Percentiles rank a stretch among this genome's conserved stretches.
phyloP scores from a whole-genome alignment of 2,797 vertebrate genomes.

The Zenarchopterus dispar region DNA sequence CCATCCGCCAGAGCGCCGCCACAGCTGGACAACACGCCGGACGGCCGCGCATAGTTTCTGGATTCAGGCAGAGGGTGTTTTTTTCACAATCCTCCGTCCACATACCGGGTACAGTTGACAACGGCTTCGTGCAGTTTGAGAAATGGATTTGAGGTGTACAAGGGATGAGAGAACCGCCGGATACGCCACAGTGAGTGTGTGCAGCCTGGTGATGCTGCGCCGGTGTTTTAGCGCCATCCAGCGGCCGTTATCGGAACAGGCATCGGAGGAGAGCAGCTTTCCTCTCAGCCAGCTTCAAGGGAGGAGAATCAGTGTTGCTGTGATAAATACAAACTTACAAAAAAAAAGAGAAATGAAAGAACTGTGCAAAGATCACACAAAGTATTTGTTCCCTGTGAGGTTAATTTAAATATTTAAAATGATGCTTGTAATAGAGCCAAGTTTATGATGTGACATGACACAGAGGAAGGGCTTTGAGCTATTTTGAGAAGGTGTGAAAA shows the following conservation, averaged over 20 bases:
- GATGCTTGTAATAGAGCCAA: neutral
- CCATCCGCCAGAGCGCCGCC: slow-evolving; percentile 42
- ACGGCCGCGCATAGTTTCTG: slow-evolving; percentile 52
- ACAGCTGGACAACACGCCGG: slow-evolving; percentile 37
- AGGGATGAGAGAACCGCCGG: slow-evolving; percentile 43
- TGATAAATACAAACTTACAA: neutral
- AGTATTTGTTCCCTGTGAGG: neutral
- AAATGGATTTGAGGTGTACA: slow-evolving; percentile 59
- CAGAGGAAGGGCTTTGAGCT: neutral
- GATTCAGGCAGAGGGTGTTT: slow-evolving; percentile 10
- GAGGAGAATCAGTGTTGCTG: neutral
- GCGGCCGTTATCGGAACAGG: slow-evolving; percentile 26
- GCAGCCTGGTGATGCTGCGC: slow-evolving; percentile 2
- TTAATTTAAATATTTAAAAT: slow-evolving; percentile 1
- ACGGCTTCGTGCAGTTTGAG: slow-evolving; percentile 58
- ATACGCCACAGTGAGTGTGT: slow-evolving; percentile 17
- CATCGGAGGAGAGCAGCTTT: neutral
- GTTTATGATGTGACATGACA: slow-evolving; percentile 4
- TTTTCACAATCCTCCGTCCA: slow-evolving; percentile 37
- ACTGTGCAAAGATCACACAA: neutral
- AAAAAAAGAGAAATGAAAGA: neutral
- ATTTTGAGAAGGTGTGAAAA: neutral
- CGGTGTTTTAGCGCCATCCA: slow-evolving; percentile 64
- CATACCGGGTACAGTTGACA: slow-evolving; percentile 23
- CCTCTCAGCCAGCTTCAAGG: slow-evolving; percentile 1